phyloP scores from a whole-genome alignment of 2,113 vertebrate genomes.

The Phalacrocorax carbo region DNA sequence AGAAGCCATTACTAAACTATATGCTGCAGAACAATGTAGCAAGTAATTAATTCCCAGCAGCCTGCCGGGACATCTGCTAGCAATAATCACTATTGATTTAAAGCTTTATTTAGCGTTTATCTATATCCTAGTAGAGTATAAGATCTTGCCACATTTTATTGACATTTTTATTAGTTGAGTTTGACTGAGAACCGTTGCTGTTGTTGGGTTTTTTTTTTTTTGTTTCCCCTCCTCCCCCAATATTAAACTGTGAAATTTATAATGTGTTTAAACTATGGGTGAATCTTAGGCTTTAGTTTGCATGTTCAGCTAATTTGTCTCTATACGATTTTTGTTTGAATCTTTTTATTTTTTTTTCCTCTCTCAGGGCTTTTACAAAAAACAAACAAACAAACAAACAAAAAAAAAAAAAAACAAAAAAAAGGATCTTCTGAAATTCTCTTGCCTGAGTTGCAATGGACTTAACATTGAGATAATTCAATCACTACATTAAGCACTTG shows the following conservation, averaged over 20 bases:
- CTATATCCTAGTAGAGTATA: slow-evolving; percentile 78
- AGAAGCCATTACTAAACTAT: slow-evolving; percentile 87
- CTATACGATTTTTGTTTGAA: slow-evolving; percentile 75
- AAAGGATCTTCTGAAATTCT: slow-evolving; percentile 79
- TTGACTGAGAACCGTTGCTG: slow-evolving; percentile 77
- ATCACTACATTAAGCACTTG: slow-evolving; percentile 97
- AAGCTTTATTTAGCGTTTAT: slow-evolving; percentile 92
- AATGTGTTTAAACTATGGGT: slow-evolving; percentile 92
- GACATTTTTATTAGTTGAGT: slow-evolving; percentile 80
- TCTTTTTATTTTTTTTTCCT: slow-evolving; percentile 78
- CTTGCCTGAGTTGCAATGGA: slow-evolving; percentile 86
- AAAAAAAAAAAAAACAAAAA: slow-evolving; percentile 5
- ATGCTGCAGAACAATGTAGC: slow-evolving; percentile 81
- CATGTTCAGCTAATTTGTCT: slow-evolving; percentile 93
- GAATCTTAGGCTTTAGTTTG: slow-evolving; percentile 92
- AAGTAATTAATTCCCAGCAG: slow-evolving; percentile 64
- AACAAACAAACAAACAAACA: slow-evolving; percentile 70
- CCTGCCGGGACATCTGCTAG: slow-evolving; percentile 74
- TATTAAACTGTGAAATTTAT: slow-evolving; percentile 97
- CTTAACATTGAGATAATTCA: slow-evolving; percentile 80
- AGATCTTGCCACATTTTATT: slow-evolving; percentile 82
- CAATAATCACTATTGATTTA: slow-evolving; percentile 91
- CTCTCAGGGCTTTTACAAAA: slow-evolving; percentile 96
- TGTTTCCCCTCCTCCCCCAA: slow-evolving; percentile 52
- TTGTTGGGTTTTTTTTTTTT: slow-evolving; percentile 50